Conservation (phyloP, 2,797 vertebrate genomes). For the Falco rusticolus region DNA sequence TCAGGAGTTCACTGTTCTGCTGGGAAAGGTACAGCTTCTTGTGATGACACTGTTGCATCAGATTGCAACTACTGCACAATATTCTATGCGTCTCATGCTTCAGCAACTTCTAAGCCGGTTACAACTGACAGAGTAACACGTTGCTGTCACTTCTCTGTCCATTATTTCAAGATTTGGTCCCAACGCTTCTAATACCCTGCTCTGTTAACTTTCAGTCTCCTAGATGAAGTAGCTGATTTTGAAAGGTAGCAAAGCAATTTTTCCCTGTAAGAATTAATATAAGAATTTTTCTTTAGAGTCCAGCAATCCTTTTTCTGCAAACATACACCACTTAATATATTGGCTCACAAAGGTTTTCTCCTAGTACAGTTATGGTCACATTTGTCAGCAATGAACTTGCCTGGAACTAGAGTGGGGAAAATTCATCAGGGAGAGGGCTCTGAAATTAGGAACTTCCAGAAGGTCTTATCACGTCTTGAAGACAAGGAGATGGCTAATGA, state of each 20-base stretch:
- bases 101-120: neutral
- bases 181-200: neutral
- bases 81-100: neutral
- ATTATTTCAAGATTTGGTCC: neutral
- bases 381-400: neutral
- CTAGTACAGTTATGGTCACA: neutral
- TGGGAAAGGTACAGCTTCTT: neutral
- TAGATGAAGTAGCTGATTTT: neutral
- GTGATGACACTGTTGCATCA: neutral
- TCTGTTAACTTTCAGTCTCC: neutral
- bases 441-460: neutral
- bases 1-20: neutral
- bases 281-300: neutral
- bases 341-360: neutral
- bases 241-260: neutral
- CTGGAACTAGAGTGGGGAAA: neutral
- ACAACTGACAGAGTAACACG: neutral
- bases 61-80: neutral
- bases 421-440: neutral
- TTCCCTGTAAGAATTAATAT: neutral
- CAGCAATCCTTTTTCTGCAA: neutral
- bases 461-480: neutral
- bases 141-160: neutral
- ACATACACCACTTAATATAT: neutral
- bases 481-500: neutral